Conservation (phyloP, 1,140 invertebrate genomes). For the Holotrichia oblita region DNA sequence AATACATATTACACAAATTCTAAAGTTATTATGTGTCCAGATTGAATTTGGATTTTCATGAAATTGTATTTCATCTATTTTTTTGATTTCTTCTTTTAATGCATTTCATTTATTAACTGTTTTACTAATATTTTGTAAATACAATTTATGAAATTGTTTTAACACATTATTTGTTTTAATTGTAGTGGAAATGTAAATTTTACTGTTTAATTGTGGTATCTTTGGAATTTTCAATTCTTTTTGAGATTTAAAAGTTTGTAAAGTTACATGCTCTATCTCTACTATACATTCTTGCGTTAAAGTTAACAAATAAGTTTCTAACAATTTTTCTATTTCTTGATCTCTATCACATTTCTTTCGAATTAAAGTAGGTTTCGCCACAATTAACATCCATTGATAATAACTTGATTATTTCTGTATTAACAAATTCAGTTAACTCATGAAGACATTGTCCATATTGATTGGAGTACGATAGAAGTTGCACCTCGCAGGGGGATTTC, state of each 20-base stretch:
- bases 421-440: neutral
- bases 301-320: neutral
- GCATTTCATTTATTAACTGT: neutral
- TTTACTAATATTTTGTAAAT: neutral
- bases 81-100: neutral
- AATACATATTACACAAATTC: too few relatives aligned
- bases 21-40: too few relatives aligned
- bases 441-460: neutral
- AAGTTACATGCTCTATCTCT: neutral
- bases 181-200: neutral
- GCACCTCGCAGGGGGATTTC: neutral
- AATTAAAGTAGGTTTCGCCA: neutral
- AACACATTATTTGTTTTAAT: neutral
- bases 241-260: neutral
- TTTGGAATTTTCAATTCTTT: neutral
- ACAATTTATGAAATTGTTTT: neutral
- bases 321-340: neutral
- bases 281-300: neutral
- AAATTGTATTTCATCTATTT: too few relatives aligned
- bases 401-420: neutral
- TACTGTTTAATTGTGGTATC: neutral
- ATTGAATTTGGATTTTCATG: too few relatives aligned
- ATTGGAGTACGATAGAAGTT: neutral
- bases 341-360: neutral
- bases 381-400: neutral